Conservation (phyloP, 1,140 invertebrate species). For the Drosophila kurseongensis region DNA sequence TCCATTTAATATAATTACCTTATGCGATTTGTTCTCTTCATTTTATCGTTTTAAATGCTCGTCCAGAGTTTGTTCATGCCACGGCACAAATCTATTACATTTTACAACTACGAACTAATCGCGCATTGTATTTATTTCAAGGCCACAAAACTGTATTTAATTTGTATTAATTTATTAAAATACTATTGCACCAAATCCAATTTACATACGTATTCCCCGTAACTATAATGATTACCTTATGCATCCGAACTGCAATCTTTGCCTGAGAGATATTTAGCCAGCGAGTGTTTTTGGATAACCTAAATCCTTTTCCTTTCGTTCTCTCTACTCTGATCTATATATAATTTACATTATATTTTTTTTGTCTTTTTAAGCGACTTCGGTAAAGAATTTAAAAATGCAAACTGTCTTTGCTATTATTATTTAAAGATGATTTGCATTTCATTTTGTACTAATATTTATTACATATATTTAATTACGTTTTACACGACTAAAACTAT, state of each 20-base stretch:
- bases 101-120: slow-evolving; percentile 37
- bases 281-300: slow-evolving; percentile 10
- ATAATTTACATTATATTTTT: slow-evolving; percentile 41
- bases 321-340: background rate
- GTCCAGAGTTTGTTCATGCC: slow-evolving; percentile 16
- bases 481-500: slow-evolving; percentile 47
- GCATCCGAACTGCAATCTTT: slow-evolving; percentile 18
- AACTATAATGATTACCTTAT: slow-evolving; percentile 20
- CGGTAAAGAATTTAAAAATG: slow-evolving; percentile 50
- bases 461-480: slow-evolving; percentile 67
- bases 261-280: slow-evolving; percentile 33
- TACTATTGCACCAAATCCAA: slow-evolving; percentile 62
- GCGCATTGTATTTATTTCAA: slow-evolving; percentile 64
- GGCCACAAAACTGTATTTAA: slow-evolving; percentile 80
- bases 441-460: slow-evolving; percentile 80
- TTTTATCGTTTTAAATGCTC: slow-evolving; percentile 6
- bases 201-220: slow-evolving; percentile 56
- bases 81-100: slow-evolving; percentile 22
- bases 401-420: slow-evolving; percentile 24
- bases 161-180: slow-evolving; percentile 76
- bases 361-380: slow-evolving; percentile 26
- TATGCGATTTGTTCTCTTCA: slow-evolving; percentile 3
- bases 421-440: slow-evolving; percentile 61
- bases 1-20: slow-evolving; percentile 54
- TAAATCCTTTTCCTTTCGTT: slow-evolving; percentile 2